Evolutionary conservation across 64 coral and sea anemone species (phyloP), one percentile per base, ranked within the genome.

Genomic region (Actinia tenebrosa): DNA sequence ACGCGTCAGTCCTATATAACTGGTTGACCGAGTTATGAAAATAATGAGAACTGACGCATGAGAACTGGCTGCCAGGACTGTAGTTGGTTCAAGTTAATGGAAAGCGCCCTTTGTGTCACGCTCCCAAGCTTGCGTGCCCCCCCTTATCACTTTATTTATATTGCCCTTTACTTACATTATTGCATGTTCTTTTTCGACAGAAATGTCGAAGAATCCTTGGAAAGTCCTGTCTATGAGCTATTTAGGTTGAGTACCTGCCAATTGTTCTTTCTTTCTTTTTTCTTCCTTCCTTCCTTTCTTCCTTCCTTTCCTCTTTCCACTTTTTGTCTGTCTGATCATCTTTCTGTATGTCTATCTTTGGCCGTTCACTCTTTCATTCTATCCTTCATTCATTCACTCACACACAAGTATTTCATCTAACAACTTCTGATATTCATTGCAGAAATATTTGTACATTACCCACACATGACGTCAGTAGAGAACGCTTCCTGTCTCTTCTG

Each of bases 391-490:
- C 56, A 13, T 58, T 11, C 10, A 58, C 15, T 58, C 15, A 11
- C 56, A 10, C 8, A 14, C 56, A 14, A 58, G 7, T 11, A 7
- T 58, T 58, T 16, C 1, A 58, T 11, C 56, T 16, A 0, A 16
- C 56, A 11, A 0, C 2, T 16, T 16, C 7, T 16, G 10, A 58
- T 83, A 60, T 90, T 30, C 82, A 59, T 84, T 87, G 0, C 60
- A 96, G 94, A 44, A 96, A 93, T 53, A 96, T 96, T 20, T 96
- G 94, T 72, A 84, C 88, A 23, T 91, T 98, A 54, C 96, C 96
- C 7, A 94, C 93, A 19, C 93, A 98, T 86, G 90, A 95, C 60
- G 89, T 98, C 55, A 89, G 88, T 23, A 89, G 93, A 80, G 96
- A 98, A 66, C 87, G 90, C 47, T 92, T 95, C 82, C 87, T 98